Percentiles rank a stretch among this genome's conserved stretches.
These are phyloP conservation scores for Rhineura floridana DNA, from an alignment of 2,113 vertebrate genomes.

Conservation along the genomic window DNA sequence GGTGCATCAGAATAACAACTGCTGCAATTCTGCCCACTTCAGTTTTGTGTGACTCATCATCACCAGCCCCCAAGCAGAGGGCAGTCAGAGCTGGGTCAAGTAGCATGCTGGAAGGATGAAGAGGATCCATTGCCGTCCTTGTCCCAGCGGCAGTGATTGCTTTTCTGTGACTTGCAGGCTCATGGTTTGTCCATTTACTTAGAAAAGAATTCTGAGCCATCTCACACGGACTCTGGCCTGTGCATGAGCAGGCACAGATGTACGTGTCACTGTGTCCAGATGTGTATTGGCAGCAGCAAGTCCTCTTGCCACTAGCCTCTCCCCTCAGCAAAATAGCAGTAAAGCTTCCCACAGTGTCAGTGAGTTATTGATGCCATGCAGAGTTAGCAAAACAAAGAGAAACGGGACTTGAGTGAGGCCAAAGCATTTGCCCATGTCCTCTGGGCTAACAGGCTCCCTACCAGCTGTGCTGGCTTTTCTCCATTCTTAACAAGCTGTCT, in stretches of 20 bases:
- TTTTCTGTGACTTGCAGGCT: fast-evolving
- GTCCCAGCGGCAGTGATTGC: not conserved
- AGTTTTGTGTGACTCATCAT: not conserved
- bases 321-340: not conserved
- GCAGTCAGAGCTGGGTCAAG: not conserved
- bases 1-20: slow-evolving; percentile 49
- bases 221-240: not conserved
- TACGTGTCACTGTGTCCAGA: slow-evolving; percentile 24
- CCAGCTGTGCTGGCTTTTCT: not conserved
- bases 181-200: not conserved
- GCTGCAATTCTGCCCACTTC: not conserved
- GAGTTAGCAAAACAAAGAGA: slow-evolving; percentile 31
- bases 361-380: not conserved
- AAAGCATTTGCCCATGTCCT: not conserved
- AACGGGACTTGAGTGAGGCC: slow-evolving; percentile 1
- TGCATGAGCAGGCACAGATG: slow-evolving; percentile 25
- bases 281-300: not conserved
- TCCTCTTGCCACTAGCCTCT: slow-evolving; percentile 6
- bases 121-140: not conserved
- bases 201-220: slow-evolving; percentile 1
- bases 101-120: too few species aligned
- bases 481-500: not conserved
- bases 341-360: not conserved
- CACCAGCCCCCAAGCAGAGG: not conserved
- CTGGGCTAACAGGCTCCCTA: not conserved